phyloP scores from a whole-genome alignment of 2,797 vertebrate genomes.

The Cichlasoma orientale region DNA sequence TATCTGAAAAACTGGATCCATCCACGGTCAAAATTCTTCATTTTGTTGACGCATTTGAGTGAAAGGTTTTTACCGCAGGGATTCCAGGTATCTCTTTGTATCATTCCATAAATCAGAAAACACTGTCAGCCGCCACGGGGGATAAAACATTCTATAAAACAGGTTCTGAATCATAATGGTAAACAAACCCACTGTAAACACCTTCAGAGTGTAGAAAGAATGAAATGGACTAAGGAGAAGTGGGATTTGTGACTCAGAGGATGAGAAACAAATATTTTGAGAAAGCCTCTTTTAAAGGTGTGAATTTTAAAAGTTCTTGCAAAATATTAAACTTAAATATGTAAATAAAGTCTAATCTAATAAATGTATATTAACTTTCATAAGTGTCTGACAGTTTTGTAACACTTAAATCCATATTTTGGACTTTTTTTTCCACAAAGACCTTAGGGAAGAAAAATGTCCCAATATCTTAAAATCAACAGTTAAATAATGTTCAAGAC shows the following conservation, averaged over 20 bases:
- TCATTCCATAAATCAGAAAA: not conserved
- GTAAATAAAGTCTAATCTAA: too few species aligned
- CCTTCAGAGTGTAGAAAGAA: not conserved
- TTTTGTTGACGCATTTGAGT: not conserved
- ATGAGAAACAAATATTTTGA: too few species aligned
- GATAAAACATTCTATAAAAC: rapidly evolving
- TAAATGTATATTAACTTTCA: too few species aligned
- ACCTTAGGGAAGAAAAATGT: too few species aligned
- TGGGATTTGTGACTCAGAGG: not conserved
- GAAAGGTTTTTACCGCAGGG: not conserved
- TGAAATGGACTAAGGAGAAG: not conserved
- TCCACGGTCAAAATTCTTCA: not conserved
- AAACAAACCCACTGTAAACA: not conserved
- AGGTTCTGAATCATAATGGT: rapidly evolving
- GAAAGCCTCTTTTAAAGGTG: not conserved
- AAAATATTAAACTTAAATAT: too few species aligned
- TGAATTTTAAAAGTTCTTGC: not conserved
- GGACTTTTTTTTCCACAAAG: too few species aligned
- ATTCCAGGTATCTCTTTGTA: not conserved
- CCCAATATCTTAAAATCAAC: too few species aligned
- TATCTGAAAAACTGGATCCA: too few species aligned
- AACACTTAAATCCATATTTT: too few species aligned
- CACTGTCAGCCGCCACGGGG: not conserved
- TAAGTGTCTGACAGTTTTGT: too few species aligned
- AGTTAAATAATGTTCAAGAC: not conserved